Evolutionary conservation across 1,140 invertebrate genomes (phyloP).

Genomic region (Ctenoplectra terminalis): DNA sequence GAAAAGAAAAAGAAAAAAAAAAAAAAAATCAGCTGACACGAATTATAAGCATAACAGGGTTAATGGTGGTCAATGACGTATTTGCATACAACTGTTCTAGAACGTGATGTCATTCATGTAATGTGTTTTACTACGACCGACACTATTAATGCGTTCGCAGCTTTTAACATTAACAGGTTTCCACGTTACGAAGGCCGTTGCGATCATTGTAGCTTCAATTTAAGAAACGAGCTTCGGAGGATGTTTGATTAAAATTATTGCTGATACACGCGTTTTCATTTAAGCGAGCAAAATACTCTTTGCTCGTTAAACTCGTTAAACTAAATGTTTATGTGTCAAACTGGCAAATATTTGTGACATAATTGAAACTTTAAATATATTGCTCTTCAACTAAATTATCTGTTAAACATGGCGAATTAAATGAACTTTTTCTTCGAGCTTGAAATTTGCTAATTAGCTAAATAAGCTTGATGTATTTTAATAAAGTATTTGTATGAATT

Average conservation of each 20-base stretch:
- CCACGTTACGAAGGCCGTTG: slow-evolving; percentile 13
- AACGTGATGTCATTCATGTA: slow-evolving; percentile 54
- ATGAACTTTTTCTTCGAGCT: too few species aligned
- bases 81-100: slow-evolving; percentile 58
- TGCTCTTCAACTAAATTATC: too few species aligned
- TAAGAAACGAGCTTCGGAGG: neutral
- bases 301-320: too few species aligned
- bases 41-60: slow-evolving; percentile 40
- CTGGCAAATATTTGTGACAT: too few species aligned
- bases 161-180: slow-evolving; percentile 6
- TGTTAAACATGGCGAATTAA: too few species aligned
- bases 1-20: too few species aligned
- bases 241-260: neutral
- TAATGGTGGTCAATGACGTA: slow-evolving; percentile 53
- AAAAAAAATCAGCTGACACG: slow-evolving; percentile 10
- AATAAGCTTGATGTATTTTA: too few species aligned
- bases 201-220: slow-evolving; percentile 6
- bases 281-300: neutral
- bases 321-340: neutral
- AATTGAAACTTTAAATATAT: too few species aligned
- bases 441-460: too few species aligned
- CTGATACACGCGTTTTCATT: neutral
- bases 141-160: slow-evolving; percentile 11
- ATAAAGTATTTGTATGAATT: too few species aligned
- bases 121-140: slow-evolving; percentile 27